These are phyloP conservation scores for Sparus aurata DNA, from an alignment of 2,797 vertebrate species.

Conservation along the genomic window DNA sequence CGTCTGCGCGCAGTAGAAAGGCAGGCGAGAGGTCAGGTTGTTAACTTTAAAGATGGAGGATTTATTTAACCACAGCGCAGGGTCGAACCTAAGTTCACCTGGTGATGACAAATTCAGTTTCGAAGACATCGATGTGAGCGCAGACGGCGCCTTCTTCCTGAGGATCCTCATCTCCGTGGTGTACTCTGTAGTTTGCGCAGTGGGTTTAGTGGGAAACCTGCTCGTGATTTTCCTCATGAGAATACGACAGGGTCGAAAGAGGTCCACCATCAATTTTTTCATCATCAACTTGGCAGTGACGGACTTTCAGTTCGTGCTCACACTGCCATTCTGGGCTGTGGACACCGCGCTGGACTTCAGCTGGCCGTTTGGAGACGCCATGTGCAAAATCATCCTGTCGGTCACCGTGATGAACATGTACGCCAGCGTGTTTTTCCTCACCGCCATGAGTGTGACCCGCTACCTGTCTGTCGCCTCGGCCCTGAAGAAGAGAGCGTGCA, in stretches of 20 bases:
- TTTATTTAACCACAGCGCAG: conserved; percentile 73
- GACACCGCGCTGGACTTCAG: conserved; percentile 89
- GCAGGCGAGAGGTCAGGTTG: conserved; percentile 17
- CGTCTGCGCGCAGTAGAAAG: conserved; percentile 30
- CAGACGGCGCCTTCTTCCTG: conserved; percentile 79
- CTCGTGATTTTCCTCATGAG: conserved; percentile 88
- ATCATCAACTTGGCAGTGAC: conserved; percentile 86
- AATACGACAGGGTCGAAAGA: conserved; percentile 82
- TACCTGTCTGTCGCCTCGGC: conserved; percentile 85
- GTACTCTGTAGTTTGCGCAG: conserved; percentile 85
- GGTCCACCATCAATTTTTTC: conserved; percentile 85
- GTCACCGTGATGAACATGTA: conserved; percentile 91
- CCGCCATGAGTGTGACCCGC: conserved; percentile 88
- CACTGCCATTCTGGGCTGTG: conserved; percentile 89
- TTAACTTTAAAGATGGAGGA: conserved; percentile 75
- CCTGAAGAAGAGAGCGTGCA: conserved; percentile 63
- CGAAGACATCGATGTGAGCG: conserved; percentile 81
- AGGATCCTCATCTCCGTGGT: conserved; percentile 83
- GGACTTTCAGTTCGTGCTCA: conserved; percentile 88
- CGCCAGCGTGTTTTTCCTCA: conserved; percentile 89
- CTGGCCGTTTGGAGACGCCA: conserved; percentile 89
- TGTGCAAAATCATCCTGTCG: conserved; percentile 88
- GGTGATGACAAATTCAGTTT: conserved; percentile 61
- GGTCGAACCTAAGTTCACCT: conserved; percentile 62
- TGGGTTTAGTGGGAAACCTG: conserved; percentile 85